A percentile compares a stretch with the other conserved stretches of the same genome.
These are phyloP conservation scores for Drosophila navojoa DNA, from an alignment of 1,140 invertebrate genomes.

Conservation along the genomic window DNA sequence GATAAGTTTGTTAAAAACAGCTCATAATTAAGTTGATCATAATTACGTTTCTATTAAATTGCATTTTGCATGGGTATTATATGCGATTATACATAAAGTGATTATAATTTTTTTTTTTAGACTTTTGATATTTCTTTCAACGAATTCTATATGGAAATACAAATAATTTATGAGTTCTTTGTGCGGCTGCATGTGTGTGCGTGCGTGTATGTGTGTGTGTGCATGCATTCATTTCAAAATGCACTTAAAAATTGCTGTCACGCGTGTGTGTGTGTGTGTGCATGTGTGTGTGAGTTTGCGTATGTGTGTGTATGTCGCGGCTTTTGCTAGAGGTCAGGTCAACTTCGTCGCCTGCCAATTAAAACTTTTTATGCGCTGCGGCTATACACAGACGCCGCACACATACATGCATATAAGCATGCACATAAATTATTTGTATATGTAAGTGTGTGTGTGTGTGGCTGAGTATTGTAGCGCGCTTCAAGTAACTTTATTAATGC, in stretches of 20 bases:
- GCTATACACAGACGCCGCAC: constrained; percentile 33
- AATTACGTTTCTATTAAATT: constrained; percentile 46
- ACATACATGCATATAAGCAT: constrained; percentile 27
- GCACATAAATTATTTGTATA: constrained; percentile 7
- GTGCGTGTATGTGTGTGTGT: constrained; percentile 17
- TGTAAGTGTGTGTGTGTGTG: constrained; percentile 5
- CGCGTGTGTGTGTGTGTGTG: constrained; percentile 6
- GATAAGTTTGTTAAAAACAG: neutral
- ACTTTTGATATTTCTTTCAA: constrained; percentile 1
- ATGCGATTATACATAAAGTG: too few species aligned
- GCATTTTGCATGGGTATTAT: constrained; percentile 6
- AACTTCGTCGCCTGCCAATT: constrained; percentile 80
- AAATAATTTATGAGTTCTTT: constrained; percentile 52
- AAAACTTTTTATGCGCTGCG: constrained; percentile 78
- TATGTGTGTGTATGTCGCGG: constrained; percentile 37
- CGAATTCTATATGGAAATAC: constrained; percentile 44
- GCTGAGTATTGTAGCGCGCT: constrained; percentile 37
- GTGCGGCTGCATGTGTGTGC: neutral
- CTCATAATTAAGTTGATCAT: neutral
- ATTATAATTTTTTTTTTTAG: neutral
- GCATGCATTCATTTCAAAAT: constrained; percentile 37
- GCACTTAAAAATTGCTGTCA: constrained; percentile 38
- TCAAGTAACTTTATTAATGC: constrained; percentile 75
- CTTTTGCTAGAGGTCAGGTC: constrained; percentile 72
- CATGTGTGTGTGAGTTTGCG: neutral